Base-by-base conservation (phyloP, 2,888 invertebrate genomes). In the Phyllotreta striolata region DNA sequence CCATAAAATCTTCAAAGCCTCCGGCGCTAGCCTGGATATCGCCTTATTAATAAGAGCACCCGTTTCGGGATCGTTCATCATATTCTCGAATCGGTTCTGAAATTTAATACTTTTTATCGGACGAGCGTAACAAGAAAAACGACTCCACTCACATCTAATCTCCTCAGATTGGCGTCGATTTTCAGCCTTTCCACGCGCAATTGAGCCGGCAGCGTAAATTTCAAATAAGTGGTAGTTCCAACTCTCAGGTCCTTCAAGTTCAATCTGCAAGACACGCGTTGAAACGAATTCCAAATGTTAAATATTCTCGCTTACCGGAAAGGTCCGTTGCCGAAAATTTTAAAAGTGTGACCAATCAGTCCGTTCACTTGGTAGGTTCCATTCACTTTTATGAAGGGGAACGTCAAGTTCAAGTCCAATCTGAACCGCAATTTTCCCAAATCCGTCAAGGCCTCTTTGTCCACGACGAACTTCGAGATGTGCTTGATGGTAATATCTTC, bases 1-100 rank as follows among this genome's bases (percentile, higher is more conserved):
- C 82, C 82, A 82, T n/a, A 82, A 68, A 55, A 79, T 79, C 55
- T 80, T 78, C 37, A 82, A 66, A 35, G 79, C 81, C 71, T 80
- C 79, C 24, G 82, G 82, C 10, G 80, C 80, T 66, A 82, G 67
- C 57, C 73, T 73, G 13, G 79, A 77, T 59, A 82, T 79, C 0
- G 80, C 80, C 66, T 78, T 80, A 64, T 82, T 82, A 59, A 81
- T 77, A 47, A 82, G 70, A 4, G 76, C 75, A 10, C 79, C 81
- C 6, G 76, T 68, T 67, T 79, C 76, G 52, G 76, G 74, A 58
- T 80, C 79, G 40, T 77, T 76, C 79, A 82, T 80, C 24, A 82
- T 69, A 63, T 80, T 80, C 12, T 79, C 77, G 65, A 82, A 82
- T 43, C 78, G 70, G 66, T 80, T 80, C 82, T 82, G 68, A 47